phyloP scores from a whole-genome alignment of 2,888 invertebrate genomes.

The Perdita meconis region DNA sequence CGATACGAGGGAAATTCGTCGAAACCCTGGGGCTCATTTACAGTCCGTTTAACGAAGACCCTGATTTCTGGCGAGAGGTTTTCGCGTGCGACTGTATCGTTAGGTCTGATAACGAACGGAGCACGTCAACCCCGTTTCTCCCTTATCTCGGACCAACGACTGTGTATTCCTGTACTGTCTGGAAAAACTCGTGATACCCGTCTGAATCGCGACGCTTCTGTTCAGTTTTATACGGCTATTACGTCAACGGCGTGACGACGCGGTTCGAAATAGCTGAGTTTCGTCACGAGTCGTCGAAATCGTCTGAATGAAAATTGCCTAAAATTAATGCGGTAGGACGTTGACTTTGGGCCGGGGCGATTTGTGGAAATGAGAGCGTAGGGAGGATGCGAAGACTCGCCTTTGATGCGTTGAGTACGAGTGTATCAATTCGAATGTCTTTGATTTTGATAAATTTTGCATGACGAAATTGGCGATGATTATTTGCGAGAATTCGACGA shows the following conservation, averaged over 20 bases:
- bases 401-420: too few relatives aligned
- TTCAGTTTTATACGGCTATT: constrained; percentile 45
- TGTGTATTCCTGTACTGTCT: background rate
- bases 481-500: too few relatives aligned
- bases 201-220: constrained; percentile 7
- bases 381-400: background rate
- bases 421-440: too few relatives aligned
- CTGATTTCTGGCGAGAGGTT: background rate
- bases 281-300: background rate
- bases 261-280: constrained; percentile 27
- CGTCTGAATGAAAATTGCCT: constrained; percentile 12
- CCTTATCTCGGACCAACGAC: constrained; percentile 47
- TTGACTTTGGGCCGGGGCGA: background rate
- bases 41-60: background rate
- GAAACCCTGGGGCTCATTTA: background rate
- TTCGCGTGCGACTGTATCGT: constrained; percentile 37
- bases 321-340: constrained; percentile 5
- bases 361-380: background rate
- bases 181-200: background rate
- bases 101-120: constrained; percentile 29
- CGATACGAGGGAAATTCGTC: background rate
- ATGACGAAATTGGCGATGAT: too few relatives aligned
- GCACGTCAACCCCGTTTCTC: constrained; percentile 10
- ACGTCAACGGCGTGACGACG: constrained; percentile 44
- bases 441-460: too few relatives aligned